Conservation (phyloP, 2,888 invertebrate species). For the Syrphus vitripennis region DNA sequence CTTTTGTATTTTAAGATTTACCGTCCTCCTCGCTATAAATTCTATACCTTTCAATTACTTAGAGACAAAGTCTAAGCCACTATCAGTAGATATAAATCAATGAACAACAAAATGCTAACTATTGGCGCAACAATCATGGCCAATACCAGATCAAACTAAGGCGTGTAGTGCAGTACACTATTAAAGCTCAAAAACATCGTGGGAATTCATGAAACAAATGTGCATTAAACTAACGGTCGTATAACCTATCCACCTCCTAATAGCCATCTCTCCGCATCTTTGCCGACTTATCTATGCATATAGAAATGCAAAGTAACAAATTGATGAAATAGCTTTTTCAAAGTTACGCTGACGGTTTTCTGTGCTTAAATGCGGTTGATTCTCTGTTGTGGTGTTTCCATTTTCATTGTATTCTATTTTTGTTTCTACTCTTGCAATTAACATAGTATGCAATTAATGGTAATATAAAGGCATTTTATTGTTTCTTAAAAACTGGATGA, state of each 20-base stretch:
- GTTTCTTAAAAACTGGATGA: too few relatives aligned
- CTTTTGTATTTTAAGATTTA: too few relatives aligned
- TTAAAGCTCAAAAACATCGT: neutral
- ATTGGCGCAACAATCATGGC: neutral
- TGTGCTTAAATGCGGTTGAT: neutral
- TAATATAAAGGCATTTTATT: too few relatives aligned
- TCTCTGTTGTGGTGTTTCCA: neutral
- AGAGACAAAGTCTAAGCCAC: neutral
- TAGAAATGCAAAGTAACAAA: neutral
- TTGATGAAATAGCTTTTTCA: neutral
- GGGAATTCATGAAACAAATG: neutral
- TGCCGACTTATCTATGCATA: too few relatives aligned
- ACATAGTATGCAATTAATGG: too few relatives aligned
- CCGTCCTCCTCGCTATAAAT: too few relatives aligned
- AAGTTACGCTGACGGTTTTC: neutral
- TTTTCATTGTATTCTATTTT: neutral
- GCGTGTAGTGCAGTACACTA: neutral
- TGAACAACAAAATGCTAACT: neutral
- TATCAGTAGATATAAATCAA: neutral
- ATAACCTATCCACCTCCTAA: neutral
- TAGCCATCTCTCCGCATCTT: neutral
- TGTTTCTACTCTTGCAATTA: neutral
- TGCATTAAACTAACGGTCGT: neutral
- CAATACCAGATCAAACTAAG: neutral
- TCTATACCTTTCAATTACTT: neutral